Conservation (phyloP, 2,888 invertebrate genomes). For the Agrochola lota region DNA sequence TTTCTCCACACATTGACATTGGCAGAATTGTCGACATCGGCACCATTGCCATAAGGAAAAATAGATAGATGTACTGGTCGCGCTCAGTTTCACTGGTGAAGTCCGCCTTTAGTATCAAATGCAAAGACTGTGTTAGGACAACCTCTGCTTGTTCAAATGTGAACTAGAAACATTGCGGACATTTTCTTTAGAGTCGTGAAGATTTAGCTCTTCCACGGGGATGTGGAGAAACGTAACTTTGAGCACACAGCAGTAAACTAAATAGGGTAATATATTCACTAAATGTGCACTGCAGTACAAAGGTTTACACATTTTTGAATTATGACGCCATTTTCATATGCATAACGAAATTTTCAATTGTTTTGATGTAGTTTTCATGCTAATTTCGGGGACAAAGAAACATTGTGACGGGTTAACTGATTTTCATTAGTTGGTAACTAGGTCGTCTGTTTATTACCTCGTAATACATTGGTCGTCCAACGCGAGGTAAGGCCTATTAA, state of each 20-base stretch:
- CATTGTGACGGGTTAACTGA: constrained; percentile 27
- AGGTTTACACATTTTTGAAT: constrained; percentile 54
- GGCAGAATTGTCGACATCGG: no score
- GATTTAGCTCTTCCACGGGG: constrained; percentile 72
- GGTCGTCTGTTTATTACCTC: constrained; percentile 6
- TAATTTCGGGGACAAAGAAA: constrained; percentile 47
- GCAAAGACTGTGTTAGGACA: constrained; percentile 57
- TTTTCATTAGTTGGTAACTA: constrained; percentile 32
- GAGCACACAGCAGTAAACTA: constrained; percentile 38
- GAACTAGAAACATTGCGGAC: constrained; percentile 70
- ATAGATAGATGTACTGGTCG: not conserved
- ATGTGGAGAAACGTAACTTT: constrained; percentile 60
- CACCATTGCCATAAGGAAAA: no score
- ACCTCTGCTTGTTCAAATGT: constrained; percentile 70
- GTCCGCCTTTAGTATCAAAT: constrained; percentile 57
- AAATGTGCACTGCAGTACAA: constrained; percentile 45
- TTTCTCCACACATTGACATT: no score
- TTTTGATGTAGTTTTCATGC: constrained; percentile 59
- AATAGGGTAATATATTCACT: constrained; percentile 50
- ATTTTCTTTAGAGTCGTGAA: constrained; percentile 70
- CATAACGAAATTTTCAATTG: constrained; percentile 50
- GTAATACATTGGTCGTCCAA: constrained; percentile 17
- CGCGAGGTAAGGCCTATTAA: constrained; percentile 1
- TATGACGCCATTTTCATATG: constrained; percentile 45
- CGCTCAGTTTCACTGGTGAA: no score